A percentile compares a stretch with the other conserved stretches of the same genome.
These are phyloP conservation scores for Chlorodrepanis virens DNA, from an alignment of 2,113 vertebrate genomes.

Conservation along the genomic window DNA sequence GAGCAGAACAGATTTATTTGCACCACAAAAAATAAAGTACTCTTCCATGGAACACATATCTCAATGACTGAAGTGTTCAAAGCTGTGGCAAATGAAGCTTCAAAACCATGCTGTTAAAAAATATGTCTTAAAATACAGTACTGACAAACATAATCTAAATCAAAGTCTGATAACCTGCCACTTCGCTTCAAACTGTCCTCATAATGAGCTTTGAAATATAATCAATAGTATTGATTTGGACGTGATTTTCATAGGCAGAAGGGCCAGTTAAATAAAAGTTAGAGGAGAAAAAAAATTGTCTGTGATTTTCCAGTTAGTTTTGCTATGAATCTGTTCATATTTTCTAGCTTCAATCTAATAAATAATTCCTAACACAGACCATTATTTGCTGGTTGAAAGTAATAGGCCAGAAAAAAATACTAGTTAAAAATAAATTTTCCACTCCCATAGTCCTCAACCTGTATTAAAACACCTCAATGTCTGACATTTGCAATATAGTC, in stretches of 20 bases:
- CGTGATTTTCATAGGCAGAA: not conserved
- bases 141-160: slow-evolving; percentile 36
- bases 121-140: not conserved
- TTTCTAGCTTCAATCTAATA: not conserved
- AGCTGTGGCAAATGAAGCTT: slow-evolving; percentile 17
- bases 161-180: slow-evolving; percentile 12
- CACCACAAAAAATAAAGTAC: not conserved
- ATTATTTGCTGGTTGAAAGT: not conserved
- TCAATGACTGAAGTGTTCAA: not conserved
- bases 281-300: not conserved
- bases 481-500: not conserved
- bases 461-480: not conserved
- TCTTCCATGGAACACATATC: not conserved
- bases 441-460: not conserved
- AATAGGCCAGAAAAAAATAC: not conserved
- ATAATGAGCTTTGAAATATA: slow-evolving; percentile 12
- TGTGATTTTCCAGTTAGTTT: not conserved
- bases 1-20: not conserved
- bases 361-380: not conserved
- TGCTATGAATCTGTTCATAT: not conserved
- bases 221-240: slow-evolving; percentile 24
- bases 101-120: not conserved
- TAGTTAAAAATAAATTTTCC: not conserved
- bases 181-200: not conserved
- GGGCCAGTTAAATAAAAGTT: slow-evolving; percentile 2